Base-by-base conservation (phyloP, 92 coral and sea anemone genomes). In the Heliopora coerulea region DNA sequence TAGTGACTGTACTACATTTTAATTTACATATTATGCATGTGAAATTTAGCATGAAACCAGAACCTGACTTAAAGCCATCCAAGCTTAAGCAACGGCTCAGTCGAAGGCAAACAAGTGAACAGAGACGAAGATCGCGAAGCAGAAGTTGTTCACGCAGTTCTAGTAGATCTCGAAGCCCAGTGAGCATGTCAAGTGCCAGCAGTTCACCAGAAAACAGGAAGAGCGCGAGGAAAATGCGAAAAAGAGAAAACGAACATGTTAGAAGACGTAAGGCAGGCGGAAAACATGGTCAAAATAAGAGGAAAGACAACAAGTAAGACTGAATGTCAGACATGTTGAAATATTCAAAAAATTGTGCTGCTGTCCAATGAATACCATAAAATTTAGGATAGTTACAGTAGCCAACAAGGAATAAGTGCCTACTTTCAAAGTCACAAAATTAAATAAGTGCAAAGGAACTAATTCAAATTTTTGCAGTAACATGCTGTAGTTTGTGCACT, bases 21-120 rank as follows among this genome's bases (percentile, higher is more conserved):
- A n/a, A n/a, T n/a, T n/a, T n/a, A n/a, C n/a, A n/a, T n/a, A n/a
- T n/a, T n/a, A n/a, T n/a, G n/a, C n/a, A n/a, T n/a, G n/a, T 14
- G 3, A 24, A 21, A 8, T 30, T 29, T 26, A 70, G 77, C 54
- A 70, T 72, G 8, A 84, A 91, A 62, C 86, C 88, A 89, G 96
- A 90, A 68, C 93, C 91, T 18, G 85, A 90, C 21, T 62, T 89
- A 11, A 85, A 88, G 24, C 78, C 87, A 41, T 84, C 90, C 0
- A 86, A 96, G 44, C 87, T 96, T 2, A 14, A 39, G 19, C 82
- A 18, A 26, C 76, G 57, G 21, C 44, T 46, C 23, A 78, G 68
- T 59, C 82, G 50, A 41, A 37, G 84, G 26, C 83, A 74, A 10
- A 28, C 52, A 34, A 70, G 62, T 15, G 17, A 9, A 15, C 48